A percentile compares a stretch with the other conserved stretches of the same genome.
Evolutionary conservation across 2,888 invertebrate species (phyloP).

Genomic region (Ectemnius lituratus): DNA sequence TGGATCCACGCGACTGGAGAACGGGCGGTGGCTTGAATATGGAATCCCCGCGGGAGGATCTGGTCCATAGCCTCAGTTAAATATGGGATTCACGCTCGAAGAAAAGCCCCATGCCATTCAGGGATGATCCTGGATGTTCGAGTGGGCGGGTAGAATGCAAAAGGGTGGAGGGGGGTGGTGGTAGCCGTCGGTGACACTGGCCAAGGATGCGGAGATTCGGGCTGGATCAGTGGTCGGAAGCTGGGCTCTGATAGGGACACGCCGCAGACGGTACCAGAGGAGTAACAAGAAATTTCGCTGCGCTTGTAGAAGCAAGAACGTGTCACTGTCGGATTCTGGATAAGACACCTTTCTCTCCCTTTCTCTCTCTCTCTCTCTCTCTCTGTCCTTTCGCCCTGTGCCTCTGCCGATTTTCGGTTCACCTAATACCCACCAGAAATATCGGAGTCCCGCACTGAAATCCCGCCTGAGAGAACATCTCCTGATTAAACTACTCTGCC

Average conservation of each 20-base stretch:
- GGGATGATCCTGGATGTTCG: constrained; percentile 29
- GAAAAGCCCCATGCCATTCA: constrained; percentile 16
- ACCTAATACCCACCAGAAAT: constrained; percentile 23
- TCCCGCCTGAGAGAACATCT: too few relatives aligned
- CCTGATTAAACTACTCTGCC: too few relatives aligned
- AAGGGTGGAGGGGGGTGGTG: background rate
- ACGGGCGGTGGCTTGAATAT: constrained; percentile 14
- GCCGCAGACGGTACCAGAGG: background rate
- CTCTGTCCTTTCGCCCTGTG: background rate
- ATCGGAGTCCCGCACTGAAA: background rate
- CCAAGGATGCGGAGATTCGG: constrained; percentile 23
- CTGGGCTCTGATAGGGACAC: constrained; percentile 12
- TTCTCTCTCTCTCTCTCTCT: constrained; percentile 16
- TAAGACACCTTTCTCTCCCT: constrained; percentile 4
- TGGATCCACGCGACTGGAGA: constrained; percentile 21
- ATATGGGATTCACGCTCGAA: constrained; percentile 20
- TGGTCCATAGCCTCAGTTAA: constrained; percentile 16
- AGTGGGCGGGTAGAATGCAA: constrained; percentile 3
- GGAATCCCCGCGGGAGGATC: constrained; percentile 6
- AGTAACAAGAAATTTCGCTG: constrained; percentile 37
- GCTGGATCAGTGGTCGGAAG: constrained; percentile 22
- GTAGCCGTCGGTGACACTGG: constrained; percentile 1
- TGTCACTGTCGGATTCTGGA: constrained; percentile 3
- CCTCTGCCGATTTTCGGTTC: background rate
- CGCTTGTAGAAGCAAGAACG: constrained; percentile 11